Conservation (phyloP, 2,888 invertebrate species). For the Leuctra nigra region DNA sequence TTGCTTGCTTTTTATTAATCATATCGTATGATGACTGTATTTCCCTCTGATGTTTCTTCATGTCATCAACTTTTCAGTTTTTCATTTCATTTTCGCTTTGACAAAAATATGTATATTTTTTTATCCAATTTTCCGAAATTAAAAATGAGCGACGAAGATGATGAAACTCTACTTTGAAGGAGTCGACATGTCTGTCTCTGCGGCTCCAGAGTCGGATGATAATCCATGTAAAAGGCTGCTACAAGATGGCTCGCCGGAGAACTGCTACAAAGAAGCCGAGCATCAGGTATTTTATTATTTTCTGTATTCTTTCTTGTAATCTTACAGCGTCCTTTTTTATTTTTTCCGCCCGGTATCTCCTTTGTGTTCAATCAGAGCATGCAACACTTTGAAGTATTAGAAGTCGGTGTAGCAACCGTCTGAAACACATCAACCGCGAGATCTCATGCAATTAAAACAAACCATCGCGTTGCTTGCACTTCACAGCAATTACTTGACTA, state of each 20-base stretch:
- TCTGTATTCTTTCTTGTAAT: constrained; percentile 16
- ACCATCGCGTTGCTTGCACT: not conserved
- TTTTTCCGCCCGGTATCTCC: constrained; percentile 12
- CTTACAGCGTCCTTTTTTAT: constrained; percentile 16
- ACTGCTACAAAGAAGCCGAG: not conserved
- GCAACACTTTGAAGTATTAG: constrained; percentile 18
- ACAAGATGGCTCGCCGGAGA: too few species aligned
- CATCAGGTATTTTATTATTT: constrained; percentile 16
- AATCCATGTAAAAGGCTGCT: too few species aligned
- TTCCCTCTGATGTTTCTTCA: not conserved
- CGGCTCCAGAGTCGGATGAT: too few species aligned
- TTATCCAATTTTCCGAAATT: constrained; percentile 1
- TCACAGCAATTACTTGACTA: not conserved
- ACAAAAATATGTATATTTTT: too few species aligned
- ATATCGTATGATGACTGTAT: not conserved
- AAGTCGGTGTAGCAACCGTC: too few species aligned
- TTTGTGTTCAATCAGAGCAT: constrained; percentile 18
- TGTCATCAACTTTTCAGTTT: not conserved
- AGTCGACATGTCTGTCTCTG: too few species aligned
- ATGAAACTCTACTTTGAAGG: too few species aligned
- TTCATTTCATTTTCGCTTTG: constrained; percentile 1
- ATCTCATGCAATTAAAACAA: too few species aligned
- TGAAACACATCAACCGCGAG: too few species aligned
- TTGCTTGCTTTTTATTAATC: not conserved
- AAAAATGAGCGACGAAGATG: constrained; percentile 3